Base-by-base conservation (phyloP, 2,113 vertebrate species). In the Ornithorhynchus anatinus region DNA sequence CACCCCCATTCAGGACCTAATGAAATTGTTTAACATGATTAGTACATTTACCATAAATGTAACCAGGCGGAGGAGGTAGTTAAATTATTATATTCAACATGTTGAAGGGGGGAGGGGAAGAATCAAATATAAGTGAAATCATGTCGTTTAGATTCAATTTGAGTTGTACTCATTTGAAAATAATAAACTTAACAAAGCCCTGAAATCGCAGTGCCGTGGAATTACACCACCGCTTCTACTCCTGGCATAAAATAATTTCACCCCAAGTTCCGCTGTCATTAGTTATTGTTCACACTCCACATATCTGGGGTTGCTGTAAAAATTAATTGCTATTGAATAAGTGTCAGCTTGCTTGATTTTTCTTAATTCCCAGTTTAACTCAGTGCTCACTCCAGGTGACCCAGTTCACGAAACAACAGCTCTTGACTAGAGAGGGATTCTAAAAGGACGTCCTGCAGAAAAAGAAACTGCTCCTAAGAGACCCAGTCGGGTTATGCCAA, bases 171-270 rank as follows among this genome's bases (percentile, higher is more conserved):
- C 36, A 75, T 51, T 78, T 37, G 23, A 61, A 75, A 80, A 43
- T 12, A 51, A 64, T 65, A 73, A 75, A 84, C 72, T 43, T 59
- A 48, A 58, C 74, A 58, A 56, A 75, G 39, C 16, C 17, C 37
- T 64, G 15, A 62, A 75, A 74, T 20, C 58, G 56, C 52, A 45
- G 52, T 15, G 51, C 43, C 53, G 31, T 56, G 8, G 37, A 57
- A 59, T 60, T 74, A 68, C 31, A 4, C 43, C 20, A 53, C 13
- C 37, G 7, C 73, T 65, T 72, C 11, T 76, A 16, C 22, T 63
- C 64, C 43, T 23, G 42, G 63, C 31, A 12, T 52, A 50, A 72
- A 69, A 69, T 60, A 44, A 53, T 72, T 48, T 69, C 29, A 2
- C 16, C 39, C 4, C 44, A 37, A 35, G 62, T 13, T 29, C 25